These are phyloP conservation scores for Periophthalmodon schlosseri DNA, from an alignment of 2,113 vertebrate species.

Conservation along the genomic window DNA sequence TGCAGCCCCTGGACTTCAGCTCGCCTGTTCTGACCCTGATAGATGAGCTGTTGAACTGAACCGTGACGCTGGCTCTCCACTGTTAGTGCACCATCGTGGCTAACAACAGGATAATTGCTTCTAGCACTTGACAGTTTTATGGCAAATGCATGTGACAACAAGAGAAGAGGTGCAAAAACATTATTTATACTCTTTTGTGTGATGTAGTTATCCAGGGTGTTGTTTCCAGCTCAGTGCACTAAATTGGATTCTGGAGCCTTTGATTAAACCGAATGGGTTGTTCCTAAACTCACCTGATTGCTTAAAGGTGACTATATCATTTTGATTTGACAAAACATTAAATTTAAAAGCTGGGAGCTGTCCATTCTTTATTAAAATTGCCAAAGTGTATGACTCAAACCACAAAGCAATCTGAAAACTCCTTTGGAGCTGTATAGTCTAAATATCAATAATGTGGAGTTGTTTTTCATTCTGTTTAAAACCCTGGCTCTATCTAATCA, in stretches of 20 bases:
- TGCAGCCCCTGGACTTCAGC: conserved; percentile 1
- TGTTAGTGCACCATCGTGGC: conserved; percentile 18
- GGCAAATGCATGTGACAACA: conserved; percentile 47
- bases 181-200: conserved; percentile 41
- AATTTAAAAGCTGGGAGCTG: conserved; percentile 18
- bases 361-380: conserved; percentile 14
- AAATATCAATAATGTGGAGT: conserved; percentile 18
- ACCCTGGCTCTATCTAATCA: conserved; percentile 12
- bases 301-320: conserved; percentile 32
- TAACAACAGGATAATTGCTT: conserved; percentile 59
- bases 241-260: conserved; percentile 41
- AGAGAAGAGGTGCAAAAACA: conserved; percentile 15
- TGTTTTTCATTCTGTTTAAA: conserved; percentile 1
- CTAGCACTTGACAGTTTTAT: conserved; percentile 58
- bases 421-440: background rate
- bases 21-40: conserved; percentile 30
- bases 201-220: conserved; percentile 45
- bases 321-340: conserved; percentile 48
- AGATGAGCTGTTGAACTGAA: conserved; percentile 40
- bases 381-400: background rate
- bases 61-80: conserved; percentile 32
- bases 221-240: conserved; percentile 42
- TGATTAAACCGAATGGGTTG: conserved; percentile 51
- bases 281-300: conserved; percentile 31
- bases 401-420: conserved; percentile 15